Base-by-base conservation (phyloP, 2,797 vertebrate species). In the Pangasius macronema region DNA sequence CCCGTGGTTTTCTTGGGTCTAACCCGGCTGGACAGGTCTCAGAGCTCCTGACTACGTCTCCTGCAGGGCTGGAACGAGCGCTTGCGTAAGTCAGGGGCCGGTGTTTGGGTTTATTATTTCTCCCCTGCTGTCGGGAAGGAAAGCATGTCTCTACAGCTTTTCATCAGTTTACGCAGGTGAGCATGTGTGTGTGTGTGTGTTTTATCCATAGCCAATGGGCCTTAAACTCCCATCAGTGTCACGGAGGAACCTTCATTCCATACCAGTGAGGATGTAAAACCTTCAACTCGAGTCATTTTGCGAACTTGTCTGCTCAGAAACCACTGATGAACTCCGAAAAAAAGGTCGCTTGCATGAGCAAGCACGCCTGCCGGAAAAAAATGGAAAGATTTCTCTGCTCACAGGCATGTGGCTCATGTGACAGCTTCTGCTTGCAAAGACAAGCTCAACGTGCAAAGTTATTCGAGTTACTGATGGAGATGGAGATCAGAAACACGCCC, bases 81-180 rank as follows among this genome's bases (percentile, higher is more conserved):
- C 84, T 84, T 88, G 88, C 67, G 53, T 61, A 86, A 85, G 82
- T 73, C 33, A 27, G 75, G 76, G 85, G 57, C 76, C 73, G 5
- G 61, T 65, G 83, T 89, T 87, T 87, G 70, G 67, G 79, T 72
- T 85, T 59, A 88, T 89, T 89, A 85, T 86, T 72, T 49, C 53
- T 75, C 53, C 22, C 61, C 59, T 75, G 84, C 42, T 83, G 87
- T 49, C 51, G 84, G 85, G 20, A 72, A 82, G 33, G 76, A 88
- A 63, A 76, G 63, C 90, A 84, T 82, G 89, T 88, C 80, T 85
- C 84, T 89, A 80, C 89, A 91, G 85, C 67, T 70, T 70, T 77
- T 59, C 76, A 86, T 89, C 89, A 89, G 22, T 67, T 33, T 67
- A 20, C 9, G 3, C 59, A 65, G 14, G 36, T 0, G 0, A 10